Percentiles rank a stretch among this genome's conserved stretches.
phyloP scores from a whole-genome alignment of 2,888 invertebrate genomes.

The Machimus rusticus region DNA sequence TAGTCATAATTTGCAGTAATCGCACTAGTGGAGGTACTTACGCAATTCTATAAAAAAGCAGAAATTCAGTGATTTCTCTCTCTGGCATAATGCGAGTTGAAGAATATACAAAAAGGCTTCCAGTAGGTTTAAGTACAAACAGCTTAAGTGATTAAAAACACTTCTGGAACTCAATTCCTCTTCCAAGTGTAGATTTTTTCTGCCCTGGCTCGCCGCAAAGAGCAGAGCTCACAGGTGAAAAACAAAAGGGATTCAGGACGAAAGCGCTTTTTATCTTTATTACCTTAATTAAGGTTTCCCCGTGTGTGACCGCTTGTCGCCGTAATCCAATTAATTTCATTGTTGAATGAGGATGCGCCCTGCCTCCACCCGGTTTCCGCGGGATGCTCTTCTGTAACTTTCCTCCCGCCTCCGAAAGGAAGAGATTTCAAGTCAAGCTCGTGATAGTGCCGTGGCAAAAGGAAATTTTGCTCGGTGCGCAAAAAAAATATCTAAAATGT shows the following conservation, averaged over 20 bases:
- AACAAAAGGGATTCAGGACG: background rate
- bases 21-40: background rate
- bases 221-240: background rate
- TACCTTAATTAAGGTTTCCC: background rate
- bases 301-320: background rate
- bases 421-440: background rate
- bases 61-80: background rate
- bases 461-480: background rate
- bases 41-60: background rate
- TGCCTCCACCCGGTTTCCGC: background rate
- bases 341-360: background rate
- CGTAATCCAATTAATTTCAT: slow-evolving; percentile 8
- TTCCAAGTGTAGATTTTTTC: background rate
- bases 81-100: background rate
- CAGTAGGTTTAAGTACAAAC: background rate
- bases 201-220: background rate
- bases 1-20: background rate
- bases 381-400: background rate
- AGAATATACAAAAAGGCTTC: background rate
- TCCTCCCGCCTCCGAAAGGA: background rate
- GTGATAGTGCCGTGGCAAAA: background rate
- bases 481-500: slow-evolving; percentile 3
- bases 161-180: background rate
- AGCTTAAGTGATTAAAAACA: background rate
- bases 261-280: slow-evolving; percentile 4